Conservation (phyloP, 2,888 invertebrate genomes). For the Polydrusus tereticollis region DNA sequence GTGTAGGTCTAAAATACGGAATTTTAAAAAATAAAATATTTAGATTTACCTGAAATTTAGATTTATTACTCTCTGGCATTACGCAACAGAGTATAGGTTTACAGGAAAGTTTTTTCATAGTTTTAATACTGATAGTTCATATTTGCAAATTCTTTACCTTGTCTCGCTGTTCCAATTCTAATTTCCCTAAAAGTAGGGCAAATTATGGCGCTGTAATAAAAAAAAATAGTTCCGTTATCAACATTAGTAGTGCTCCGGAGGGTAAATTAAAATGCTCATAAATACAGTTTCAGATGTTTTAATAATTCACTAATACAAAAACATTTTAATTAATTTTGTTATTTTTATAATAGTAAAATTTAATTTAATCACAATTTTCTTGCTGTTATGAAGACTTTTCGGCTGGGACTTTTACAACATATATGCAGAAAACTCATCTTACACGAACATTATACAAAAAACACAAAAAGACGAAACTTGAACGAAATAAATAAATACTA, state of each 20-base stretch:
- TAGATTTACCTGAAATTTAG: no score
- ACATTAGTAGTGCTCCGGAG: not conserved
- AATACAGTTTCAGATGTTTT: slow-evolving; percentile 63
- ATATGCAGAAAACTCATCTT: slow-evolving; percentile 60
- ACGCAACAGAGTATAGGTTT: no score
- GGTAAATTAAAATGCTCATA: slow-evolving; percentile 41
- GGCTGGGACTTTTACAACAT: slow-evolving; percentile 63
- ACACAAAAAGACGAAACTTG: slow-evolving; percentile 34
- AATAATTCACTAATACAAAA: slow-evolving; percentile 67
- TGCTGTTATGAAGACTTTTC: slow-evolving; percentile 67
- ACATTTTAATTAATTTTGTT: slow-evolving; percentile 65
- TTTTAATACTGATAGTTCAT: no score
- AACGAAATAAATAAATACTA: slow-evolving; percentile 49
- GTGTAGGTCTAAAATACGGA: no score
- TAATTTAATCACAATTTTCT: slow-evolving; percentile 67
- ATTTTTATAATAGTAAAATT: slow-evolving; percentile 66
- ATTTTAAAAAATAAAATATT: no score
- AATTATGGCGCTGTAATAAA: no score
- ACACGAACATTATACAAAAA: slow-evolving; percentile 36
- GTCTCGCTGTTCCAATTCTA: no score
- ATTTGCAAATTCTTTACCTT: no score
- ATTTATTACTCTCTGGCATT: no score
- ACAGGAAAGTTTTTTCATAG: no score
- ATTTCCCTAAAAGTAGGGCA: no score
- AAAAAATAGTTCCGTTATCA: no score